Base-by-base conservation (phyloP, 2,797 vertebrate genomes). In the Molossus molossus region DNA sequence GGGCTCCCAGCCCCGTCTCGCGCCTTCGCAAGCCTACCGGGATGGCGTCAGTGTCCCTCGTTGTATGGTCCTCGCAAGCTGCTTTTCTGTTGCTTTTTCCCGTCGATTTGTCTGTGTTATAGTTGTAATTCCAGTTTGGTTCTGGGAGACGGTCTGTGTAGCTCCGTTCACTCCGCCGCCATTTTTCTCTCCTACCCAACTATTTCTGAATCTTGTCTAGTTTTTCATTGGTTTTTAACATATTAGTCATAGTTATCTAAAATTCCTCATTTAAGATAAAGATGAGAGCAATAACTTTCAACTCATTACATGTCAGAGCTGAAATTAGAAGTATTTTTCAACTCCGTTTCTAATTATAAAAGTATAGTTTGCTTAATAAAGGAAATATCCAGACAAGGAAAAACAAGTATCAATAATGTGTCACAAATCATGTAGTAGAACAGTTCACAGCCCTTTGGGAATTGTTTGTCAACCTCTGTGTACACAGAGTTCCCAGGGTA, bases 301-400 rank as follows among this genome's bases (percentile, higher is more conserved):
- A 45, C 40, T 45, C 40, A 45, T 45, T 45, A 45, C 40, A 45
- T n/a, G 33, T 72, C 37, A 15, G n/a, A 87, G 21, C 48, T 77
- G 60, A 91, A 95, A 77, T 9, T 20, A 23, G 37, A 91, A 80
- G 17, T 85, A 58, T 76, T 6, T 67, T 72, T 97, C 27, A 64
- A 45, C 12, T 87, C 2, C 72, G 4, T 45, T 57, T 53, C 77
- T 81, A 67, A 25, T 79, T 67, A 50, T 87, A 60, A 79, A 93
- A 73, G 3, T 69, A 80, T 18, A 50, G 4, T 75, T 82, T 84
- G 7, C 50, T 89, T 84, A 86, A 85, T 53, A 87, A 80, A 90
- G 45, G 25, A 86, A 92, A 86, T 77, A 58, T 77, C 25, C 37
- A 91, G 18, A 73, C 25, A 90, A 80, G 20, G 48, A 87, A 65